Evolutionary conservation across 2,797 vertebrate species (phyloP).

Genomic region (Halcyon chelicuti): DNA sequence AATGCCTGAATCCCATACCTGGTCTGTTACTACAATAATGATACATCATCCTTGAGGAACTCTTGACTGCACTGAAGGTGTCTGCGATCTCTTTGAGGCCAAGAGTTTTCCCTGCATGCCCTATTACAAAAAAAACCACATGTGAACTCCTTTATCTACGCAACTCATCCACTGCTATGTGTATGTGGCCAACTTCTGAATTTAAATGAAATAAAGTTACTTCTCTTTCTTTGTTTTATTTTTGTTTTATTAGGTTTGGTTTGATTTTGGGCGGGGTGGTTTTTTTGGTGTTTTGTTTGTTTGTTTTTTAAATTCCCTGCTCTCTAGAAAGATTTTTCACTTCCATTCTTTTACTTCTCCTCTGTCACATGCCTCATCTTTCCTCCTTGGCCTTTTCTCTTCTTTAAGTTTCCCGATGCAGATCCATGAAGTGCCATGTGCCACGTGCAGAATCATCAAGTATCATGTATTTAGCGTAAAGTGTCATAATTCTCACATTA

Average conservation of each 20-base stretch:
- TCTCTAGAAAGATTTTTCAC: background rate
- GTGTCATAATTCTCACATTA: constrained; percentile 57
- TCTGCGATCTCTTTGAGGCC: background rate
- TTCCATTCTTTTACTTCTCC: background rate
- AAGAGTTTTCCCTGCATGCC: background rate
- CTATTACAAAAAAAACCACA: background rate
- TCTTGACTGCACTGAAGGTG: background rate
- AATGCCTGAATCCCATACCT: background rate
- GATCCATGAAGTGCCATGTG: background rate
- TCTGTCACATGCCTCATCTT: background rate
- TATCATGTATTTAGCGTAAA: constrained; percentile 43
- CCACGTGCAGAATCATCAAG: constrained; percentile 32
- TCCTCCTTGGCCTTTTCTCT: background rate
- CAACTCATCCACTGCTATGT: background rate
- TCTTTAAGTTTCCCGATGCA: background rate
- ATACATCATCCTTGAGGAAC: background rate
- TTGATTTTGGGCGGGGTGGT: too few relatives aligned
- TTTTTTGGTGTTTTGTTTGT: background rate
- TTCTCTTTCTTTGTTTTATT: too few relatives aligned
- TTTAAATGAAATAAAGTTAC: background rate
- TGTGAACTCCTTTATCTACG: background rate
- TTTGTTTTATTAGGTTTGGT: too few relatives aligned
- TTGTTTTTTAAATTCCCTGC: background rate
- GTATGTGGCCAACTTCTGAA: background rate
- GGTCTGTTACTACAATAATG: background rate